Conservation (phyloP, 2,797 vertebrate species). For the Pyrocephalus nanus region DNA sequence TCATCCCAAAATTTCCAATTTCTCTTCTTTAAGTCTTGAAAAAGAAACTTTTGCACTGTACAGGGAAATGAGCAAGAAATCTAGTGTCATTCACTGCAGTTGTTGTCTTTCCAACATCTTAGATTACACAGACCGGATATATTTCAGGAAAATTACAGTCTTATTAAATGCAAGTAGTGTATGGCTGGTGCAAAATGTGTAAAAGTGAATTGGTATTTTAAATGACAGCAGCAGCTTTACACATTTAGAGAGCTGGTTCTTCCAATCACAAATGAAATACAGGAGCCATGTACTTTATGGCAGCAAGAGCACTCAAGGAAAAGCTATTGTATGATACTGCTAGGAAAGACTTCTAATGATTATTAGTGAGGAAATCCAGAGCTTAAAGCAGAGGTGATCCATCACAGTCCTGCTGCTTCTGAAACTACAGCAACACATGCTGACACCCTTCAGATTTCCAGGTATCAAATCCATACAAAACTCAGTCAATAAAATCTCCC, state of each 20-base stretch:
- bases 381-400: background rate
- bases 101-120: background rate
- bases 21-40: background rate
- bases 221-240: background rate
- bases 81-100: background rate
- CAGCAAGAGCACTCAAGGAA: background rate
- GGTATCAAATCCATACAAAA: background rate
- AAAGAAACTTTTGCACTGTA: background rate
- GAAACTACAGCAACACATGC: background rate
- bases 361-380: background rate
- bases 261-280: background rate
- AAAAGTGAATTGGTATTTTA: background rate
- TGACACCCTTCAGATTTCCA: background rate
- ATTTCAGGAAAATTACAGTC: background rate
- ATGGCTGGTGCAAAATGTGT: background rate
- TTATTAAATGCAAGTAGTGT: background rate
- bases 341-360: background rate
- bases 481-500: background rate
- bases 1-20: background rate
- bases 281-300: background rate
- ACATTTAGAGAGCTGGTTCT: background rate
- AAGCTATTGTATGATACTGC: background rate
- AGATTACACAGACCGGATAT: background rate
- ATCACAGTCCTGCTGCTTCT: background rate
- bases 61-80: background rate